Conservation (phyloP, 2,113 vertebrate species). For the Antechinus stuartii region DNA sequence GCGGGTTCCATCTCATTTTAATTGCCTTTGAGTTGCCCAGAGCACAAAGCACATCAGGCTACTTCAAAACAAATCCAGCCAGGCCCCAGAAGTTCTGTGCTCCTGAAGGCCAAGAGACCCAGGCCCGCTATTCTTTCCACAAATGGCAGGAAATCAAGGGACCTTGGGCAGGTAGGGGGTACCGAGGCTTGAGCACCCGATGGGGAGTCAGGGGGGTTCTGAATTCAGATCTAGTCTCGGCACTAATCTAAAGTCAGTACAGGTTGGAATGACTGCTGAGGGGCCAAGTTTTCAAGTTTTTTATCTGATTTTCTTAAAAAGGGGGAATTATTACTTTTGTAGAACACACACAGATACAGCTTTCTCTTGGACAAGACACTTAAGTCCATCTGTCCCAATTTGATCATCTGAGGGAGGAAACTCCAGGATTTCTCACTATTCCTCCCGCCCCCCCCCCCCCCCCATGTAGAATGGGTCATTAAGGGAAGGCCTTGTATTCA, state of each 20-base stretch:
- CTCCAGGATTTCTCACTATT: not conserved
- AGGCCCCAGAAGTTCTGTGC: not conserved
- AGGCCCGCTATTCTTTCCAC: not conserved
- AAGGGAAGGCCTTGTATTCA: constrained; percentile 52
- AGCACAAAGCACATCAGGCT: not conserved
- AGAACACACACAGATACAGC: not conserved
- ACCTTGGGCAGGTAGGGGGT: not conserved
- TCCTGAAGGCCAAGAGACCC: not conserved
- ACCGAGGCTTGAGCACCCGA: no score
- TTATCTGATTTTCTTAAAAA: no score
- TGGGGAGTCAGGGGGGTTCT: not conserved
- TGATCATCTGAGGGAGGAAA: not conserved
- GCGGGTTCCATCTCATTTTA: constrained; percentile 55
- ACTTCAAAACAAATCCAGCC: constrained; percentile 7
- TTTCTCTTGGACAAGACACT: not conserved
- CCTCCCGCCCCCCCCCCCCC: constrained; percentile 42
- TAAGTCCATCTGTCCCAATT: not conserved
- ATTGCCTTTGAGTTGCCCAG: constrained; percentile 35
- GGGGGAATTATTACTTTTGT: no score
- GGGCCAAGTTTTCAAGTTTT: not conserved
- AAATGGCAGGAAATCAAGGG: not conserved
- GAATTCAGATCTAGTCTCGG: not conserved
- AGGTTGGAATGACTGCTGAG: not conserved
- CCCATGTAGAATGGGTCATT: constrained; percentile 44
- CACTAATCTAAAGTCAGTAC: not conserved